Percentiles rank a stretch among this genome's conserved stretches.
Evolutionary conservation across 2,888 invertebrate species (phyloP).

Genomic region (Tipula helvola): DNA sequence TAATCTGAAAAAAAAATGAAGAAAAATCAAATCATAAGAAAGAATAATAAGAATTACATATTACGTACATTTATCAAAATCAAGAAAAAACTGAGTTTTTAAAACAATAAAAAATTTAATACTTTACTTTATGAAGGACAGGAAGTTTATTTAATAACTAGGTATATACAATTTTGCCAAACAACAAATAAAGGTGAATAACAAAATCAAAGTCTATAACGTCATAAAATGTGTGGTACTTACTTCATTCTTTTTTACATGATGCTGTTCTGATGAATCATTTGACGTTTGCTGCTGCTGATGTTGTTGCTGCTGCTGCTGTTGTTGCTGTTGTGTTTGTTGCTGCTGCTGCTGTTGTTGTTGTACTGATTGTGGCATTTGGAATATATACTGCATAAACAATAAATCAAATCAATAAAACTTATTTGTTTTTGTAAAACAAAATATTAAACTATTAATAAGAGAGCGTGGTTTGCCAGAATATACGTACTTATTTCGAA

Average conservation of each 20-base stretch:
- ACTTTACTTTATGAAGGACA: neutral
- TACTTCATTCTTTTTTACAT: neutral
- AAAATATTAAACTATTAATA: neutral
- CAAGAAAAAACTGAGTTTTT: neutral
- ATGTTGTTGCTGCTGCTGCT: neutral
- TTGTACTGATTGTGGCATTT: neutral
- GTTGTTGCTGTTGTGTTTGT: conserved; percentile 4
- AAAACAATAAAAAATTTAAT: neutral
- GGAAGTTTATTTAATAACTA: neutral
- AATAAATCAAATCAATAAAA: neutral
- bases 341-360: conserved; percentile 13
- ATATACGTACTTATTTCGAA: neutral
- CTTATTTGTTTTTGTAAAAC: neutral
- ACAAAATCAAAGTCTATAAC: neutral
- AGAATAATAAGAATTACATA: neutral
- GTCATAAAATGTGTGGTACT: neutral
- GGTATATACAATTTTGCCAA: neutral
- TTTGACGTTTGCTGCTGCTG: conserved; percentile 12
- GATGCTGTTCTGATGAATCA: conserved; percentile 9
- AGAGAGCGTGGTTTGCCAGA: neutral
- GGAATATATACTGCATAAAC: neutral
- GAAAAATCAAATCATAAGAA: conserved; percentile 7
- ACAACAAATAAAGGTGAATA: neutral
- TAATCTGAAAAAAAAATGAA: conserved; percentile 8
- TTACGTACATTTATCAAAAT: neutral